phyloP scores from a whole-genome alignment of 2,888 invertebrate genomes.

The Diarsia dahlii region DNA sequence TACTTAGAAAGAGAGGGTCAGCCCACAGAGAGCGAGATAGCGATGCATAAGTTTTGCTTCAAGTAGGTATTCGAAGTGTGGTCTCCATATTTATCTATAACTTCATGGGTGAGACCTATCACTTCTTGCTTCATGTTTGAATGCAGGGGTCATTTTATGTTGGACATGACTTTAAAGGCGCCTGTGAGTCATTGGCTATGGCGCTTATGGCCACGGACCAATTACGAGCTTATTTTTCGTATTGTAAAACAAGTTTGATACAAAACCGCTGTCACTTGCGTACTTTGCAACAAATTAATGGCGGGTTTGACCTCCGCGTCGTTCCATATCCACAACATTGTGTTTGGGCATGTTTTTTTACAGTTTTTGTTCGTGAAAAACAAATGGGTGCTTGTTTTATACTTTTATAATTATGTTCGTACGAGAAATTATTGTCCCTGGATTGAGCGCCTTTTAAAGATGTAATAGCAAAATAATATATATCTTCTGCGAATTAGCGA shows the following conservation, averaged over 20 bases:
- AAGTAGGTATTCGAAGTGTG: too few relatives aligned
- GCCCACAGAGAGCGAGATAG: too few relatives aligned
- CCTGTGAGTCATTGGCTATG: constrained; percentile 48
- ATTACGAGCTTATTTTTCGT: constrained; percentile 53
- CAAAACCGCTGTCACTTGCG: constrained; percentile 35
- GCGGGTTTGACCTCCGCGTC: neutral
- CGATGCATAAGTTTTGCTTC: too few relatives aligned
- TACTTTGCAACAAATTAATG: constrained; percentile 23
- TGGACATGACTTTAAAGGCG: constrained; percentile 37
- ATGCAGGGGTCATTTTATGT: constrained; percentile 24
- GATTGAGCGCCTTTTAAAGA: constrained; percentile 25
- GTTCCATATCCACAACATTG: constrained; percentile 11
- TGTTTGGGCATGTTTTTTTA: constrained; percentile 19
- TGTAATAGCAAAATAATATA: constrained; percentile 26
- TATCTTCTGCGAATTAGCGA: constrained; percentile 7
- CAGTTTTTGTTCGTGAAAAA: constrained; percentile 8
- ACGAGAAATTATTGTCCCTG: neutral
- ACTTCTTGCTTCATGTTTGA: neutral
- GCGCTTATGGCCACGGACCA: constrained; percentile 49
- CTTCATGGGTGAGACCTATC: constrained; percentile 28
- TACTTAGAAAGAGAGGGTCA: too few relatives aligned
- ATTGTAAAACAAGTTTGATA: constrained; percentile 44
- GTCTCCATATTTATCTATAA: too few relatives aligned
- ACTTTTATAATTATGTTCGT: neutral
- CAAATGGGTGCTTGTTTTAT: neutral